Conservation (phyloP, 2,888 invertebrate species). For the Dryobota labecula region DNA sequence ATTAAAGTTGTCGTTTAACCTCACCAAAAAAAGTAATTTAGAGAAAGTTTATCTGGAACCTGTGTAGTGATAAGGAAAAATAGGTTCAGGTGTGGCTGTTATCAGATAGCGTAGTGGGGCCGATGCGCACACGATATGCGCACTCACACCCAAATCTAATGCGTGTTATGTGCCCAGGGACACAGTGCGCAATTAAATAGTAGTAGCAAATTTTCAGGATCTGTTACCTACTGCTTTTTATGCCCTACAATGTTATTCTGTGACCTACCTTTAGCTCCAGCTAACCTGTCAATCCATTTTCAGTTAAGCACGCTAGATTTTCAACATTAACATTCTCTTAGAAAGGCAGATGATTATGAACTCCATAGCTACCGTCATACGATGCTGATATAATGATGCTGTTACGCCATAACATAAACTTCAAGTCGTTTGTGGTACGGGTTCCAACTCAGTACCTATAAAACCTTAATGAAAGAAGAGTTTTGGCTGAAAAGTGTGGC, state of each 20-base stretch:
- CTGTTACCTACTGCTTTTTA: neutral
- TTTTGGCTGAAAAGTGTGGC: no score
- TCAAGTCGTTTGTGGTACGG: no score
- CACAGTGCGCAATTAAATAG: neutral
- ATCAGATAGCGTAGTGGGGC: slow-evolving; percentile 68
- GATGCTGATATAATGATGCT: neutral
- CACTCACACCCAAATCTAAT: slow-evolving; percentile 15
- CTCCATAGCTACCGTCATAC: neutral
- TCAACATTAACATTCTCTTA: neutral
- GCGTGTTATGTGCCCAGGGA: slow-evolving; percentile 24
- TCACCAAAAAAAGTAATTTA: slow-evolving; percentile 61
- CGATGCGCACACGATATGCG: slow-evolving; percentile 36
- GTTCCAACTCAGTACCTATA: no score
- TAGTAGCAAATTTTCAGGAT: neutral
- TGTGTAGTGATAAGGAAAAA: slow-evolving; percentile 78
- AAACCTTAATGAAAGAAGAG: no score
- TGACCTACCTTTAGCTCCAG: neutral
- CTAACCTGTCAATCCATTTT: neutral
- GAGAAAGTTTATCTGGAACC: slow-evolving; percentile 79
- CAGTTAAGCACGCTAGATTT: no score
- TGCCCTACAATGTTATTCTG: neutral
- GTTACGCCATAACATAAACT: no score
- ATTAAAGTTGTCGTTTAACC: slow-evolving; percentile 14
- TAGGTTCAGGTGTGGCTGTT: slow-evolving; percentile 86
- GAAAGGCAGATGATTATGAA: neutral